Evolutionary conservation across 2,888 invertebrate species (phyloP).

Genomic region (Eristalinus sepulchralis): DNA sequence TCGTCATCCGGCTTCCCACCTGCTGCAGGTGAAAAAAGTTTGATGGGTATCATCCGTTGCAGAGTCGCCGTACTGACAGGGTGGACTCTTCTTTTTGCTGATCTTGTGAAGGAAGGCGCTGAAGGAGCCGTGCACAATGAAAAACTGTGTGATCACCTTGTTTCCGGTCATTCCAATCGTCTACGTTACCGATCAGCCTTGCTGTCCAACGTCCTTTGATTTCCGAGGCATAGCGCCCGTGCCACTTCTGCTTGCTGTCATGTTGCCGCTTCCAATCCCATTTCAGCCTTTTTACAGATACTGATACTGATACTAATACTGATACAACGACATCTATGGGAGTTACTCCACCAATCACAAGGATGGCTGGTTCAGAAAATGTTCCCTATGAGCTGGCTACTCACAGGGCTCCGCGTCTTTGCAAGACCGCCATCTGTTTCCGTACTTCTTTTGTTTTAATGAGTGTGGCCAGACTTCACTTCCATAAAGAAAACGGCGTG

Average conservation of each 20-base stretch:
- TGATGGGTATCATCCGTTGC: too few relatives aligned
- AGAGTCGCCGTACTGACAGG: too few relatives aligned
- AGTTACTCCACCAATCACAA: background rate
- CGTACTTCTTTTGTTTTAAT: background rate
- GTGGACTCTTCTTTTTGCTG: too few relatives aligned
- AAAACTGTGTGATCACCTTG: background rate
- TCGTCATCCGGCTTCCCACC: too few relatives aligned
- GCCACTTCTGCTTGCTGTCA: background rate
- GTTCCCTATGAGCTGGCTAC: too few relatives aligned
- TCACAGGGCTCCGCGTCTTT: too few relatives aligned
- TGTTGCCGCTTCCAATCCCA: too few relatives aligned
- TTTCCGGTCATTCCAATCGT: background rate
- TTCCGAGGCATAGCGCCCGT: too few relatives aligned
- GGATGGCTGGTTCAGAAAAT: background rate
- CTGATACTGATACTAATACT: too few relatives aligned
- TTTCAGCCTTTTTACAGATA: too few relatives aligned
- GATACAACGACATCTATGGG: background rate
- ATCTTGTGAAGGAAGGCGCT: background rate
- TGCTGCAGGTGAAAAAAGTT: too few relatives aligned
- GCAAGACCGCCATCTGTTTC: background rate
- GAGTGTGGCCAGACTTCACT: background rate
- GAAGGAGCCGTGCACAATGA: too few relatives aligned
- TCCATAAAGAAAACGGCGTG: background rate
- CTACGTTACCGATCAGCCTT: background rate
- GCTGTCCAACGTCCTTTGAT: background rate